These are phyloP conservation scores for Tolmerus cingulatus DNA, from an alignment of 2,888 invertebrate species.

Conservation along the genomic window DNA sequence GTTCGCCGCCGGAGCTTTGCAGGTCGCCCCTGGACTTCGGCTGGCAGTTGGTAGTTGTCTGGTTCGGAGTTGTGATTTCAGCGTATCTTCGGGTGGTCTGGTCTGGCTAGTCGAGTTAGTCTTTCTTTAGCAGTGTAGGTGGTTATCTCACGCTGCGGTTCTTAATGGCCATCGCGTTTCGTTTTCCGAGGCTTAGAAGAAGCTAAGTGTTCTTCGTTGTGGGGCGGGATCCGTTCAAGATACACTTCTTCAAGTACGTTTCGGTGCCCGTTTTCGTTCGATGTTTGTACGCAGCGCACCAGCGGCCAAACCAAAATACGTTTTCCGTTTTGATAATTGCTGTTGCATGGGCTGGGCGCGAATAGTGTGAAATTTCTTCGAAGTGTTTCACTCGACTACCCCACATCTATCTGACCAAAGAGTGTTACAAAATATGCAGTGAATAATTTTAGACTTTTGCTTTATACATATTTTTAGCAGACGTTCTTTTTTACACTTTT, in stretches of 20 bases:
- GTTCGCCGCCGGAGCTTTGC: neutral
- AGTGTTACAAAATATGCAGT: slow-evolving; percentile 3
- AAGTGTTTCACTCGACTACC: neutral
- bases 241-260: neutral
- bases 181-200: neutral
- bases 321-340: slow-evolving; percentile 21
- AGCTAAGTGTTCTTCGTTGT: neutral
- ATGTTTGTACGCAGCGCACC: slow-evolving; percentile 1
- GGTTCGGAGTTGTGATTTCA: neutral
- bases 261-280: slow-evolving; percentile 12
- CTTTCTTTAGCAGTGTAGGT: slow-evolving; percentile 29
- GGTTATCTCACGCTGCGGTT: slow-evolving; percentile 28
- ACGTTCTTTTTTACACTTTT: neutral
- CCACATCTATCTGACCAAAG: neutral
- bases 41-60: neutral
- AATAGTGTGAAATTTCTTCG: slow-evolving; percentile 17
- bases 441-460: neutral
- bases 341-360: neutral
- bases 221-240: neutral
- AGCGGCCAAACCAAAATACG: neutral
- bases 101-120: slow-evolving; percentile 12
- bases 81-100: neutral
- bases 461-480: neutral
- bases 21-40: neutral
- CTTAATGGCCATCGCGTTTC: neutral